A percentile compares a stretch with the other conserved stretches of the same genome.
phyloP scores from a whole-genome alignment of 2,113 vertebrate genomes.

The Scytalopus superciliaris region DNA sequence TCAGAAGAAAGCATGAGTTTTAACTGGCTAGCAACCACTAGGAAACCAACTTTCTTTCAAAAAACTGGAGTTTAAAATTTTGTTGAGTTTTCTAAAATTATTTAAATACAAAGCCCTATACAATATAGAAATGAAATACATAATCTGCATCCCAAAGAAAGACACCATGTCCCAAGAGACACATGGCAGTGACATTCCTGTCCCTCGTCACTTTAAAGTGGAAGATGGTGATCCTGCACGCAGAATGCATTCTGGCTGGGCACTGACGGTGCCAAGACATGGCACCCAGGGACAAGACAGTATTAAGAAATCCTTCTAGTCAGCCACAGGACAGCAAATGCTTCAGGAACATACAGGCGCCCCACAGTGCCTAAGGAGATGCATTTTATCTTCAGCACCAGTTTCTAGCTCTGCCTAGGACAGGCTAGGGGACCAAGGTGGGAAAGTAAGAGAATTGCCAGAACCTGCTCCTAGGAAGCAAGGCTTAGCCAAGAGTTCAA shows the following conservation, averaged over 20 bases:
- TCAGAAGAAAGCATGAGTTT: not conserved
- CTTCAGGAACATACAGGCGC: not conserved
- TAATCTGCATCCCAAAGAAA: not conserved
- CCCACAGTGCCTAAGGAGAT: not conserved
- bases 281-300: not conserved
- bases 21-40: not conserved
- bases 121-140: not conserved
- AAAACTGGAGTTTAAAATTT: not conserved
- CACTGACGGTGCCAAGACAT: not conserved
- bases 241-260: not conserved
- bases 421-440: not conserved
- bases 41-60: not conserved
- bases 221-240: not conserved
- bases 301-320: not conserved
- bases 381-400: not conserved
- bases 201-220: not conserved
- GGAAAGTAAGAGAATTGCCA: not conserved
- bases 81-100: not conserved
- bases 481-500: not conserved
- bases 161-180: not conserved
- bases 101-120: not conserved
- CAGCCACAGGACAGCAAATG: not conserved
- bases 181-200: accelerated
- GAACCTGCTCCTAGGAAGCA: not conserved
- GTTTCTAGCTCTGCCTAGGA: not conserved